Evolutionary conservation across 1,140 invertebrate genomes (phyloP).

Genomic region (Thalassaphorura encarpata): DNA sequence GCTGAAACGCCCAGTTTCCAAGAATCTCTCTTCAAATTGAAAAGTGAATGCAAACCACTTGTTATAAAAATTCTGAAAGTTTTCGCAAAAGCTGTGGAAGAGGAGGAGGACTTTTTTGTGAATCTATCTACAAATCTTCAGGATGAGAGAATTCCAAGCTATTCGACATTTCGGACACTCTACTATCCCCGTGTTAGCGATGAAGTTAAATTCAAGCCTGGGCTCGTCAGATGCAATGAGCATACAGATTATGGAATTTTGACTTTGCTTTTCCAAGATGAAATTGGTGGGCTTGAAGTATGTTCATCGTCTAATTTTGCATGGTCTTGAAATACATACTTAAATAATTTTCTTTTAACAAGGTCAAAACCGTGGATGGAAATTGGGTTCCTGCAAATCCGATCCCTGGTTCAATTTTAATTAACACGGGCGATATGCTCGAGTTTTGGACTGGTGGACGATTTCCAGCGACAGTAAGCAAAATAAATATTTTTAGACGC

Average conservation of each 20-base stretch:
- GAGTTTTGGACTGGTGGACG: conserved; percentile 61
- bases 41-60: conserved; percentile 14
- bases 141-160: conserved; percentile 12
- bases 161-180: conserved; percentile 53
- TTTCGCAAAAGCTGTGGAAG: conserved; percentile 10
- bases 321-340: no score
- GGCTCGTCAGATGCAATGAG: conserved; percentile 51
- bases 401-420: conserved; percentile 56
- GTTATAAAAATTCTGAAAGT: conserved; percentile 11
- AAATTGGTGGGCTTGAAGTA: conserved; percentile 40
- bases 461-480: conserved; percentile 55
- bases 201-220: conserved; percentile 32
- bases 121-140: conserved; percentile 4
- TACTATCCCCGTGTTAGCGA: conserved; percentile 51
- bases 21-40: conserved; percentile 4
- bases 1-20: conserved; percentile 1
- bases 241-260: conserved; percentile 41
- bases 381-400: conserved; percentile 23
- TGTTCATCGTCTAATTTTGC: not conserved
- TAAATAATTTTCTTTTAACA: no score
- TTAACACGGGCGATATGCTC: conserved; percentile 68
- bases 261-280: conserved; percentile 41
- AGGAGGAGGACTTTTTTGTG: conserved; percentile 20
- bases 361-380: conserved; percentile 20
- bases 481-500: conserved; percentile 1